Evolutionary conservation across 2,797 vertebrate genomes (phyloP), one percentile per base, ranked within the genome.

Genomic region (Tokudaia muenninki): DNA sequence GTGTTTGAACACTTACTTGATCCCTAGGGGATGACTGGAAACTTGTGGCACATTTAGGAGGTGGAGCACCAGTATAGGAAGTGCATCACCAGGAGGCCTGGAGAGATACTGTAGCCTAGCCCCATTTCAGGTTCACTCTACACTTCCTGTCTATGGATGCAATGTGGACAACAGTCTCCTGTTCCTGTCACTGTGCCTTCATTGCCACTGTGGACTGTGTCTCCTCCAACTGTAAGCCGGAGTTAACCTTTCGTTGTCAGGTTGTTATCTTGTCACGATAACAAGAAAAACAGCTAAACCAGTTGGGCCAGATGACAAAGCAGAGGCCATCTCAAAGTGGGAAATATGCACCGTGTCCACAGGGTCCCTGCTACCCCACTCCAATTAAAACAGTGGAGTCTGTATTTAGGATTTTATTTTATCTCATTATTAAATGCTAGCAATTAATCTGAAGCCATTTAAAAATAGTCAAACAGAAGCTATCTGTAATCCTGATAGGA

Each of bases 341-440:
- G 34, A 78, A 89, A 3, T 19, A 13, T 7, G 1, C 1, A 7
- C 21, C 7, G 1, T 21, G 5, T 13, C 44, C 57, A 16, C 19
- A 67, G 34, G n/a, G 13, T 3, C n/a, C 16, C 41, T 10, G 24
- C n/a, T 4, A 16, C 9, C n/a, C 24, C 9, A 29, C 4, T 34
- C 21, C 41, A 47, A 26, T 67, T 31, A 29, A 86, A 24, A 37
- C 55, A 52, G 3, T 17, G 77, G 50, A 6, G 90, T 70, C 34
- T n/a, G 11, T 7, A 82, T 89, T 78, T 81, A 13, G 1, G 57
- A 63, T 82, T 94, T 77, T 87, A 77, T 50, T 79, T 52, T 84
- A 2, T 93, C 72, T 91, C 70, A 79, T 87, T 94, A 90, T 93
- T 95, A 83, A 93, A 93, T 77, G 67, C 37, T 75, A 55, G 57